A percentile compares a stretch with the other conserved stretches of the same genome.
phyloP scores from a whole-genome alignment of 2,113 vertebrate species.

The Corythaeola cristata region DNA sequence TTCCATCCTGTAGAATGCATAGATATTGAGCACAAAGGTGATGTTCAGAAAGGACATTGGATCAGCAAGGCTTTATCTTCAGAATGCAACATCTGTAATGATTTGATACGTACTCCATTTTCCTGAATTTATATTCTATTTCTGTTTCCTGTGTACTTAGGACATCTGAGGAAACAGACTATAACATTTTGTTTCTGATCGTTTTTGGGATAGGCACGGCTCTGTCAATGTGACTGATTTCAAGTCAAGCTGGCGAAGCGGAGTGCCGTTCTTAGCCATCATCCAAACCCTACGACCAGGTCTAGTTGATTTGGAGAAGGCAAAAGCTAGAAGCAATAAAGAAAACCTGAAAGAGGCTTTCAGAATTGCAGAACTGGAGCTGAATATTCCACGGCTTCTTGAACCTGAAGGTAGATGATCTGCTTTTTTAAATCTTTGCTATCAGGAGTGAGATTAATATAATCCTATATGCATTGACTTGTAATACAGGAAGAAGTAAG shows the following conservation, averaged over 20 bases:
- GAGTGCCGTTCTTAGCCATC: constrained; percentile 89
- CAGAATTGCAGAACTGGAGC: constrained; percentile 83
- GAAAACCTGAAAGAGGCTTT: constrained; percentile 95
- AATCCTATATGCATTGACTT: not conserved
- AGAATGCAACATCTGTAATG: not conserved
- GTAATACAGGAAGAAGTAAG: not conserved
- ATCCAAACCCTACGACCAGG: constrained; percentile 85
- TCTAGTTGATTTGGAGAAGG: constrained; percentile 83
- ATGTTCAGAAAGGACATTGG: not conserved
- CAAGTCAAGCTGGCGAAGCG: constrained; percentile 91
- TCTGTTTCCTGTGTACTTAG: not conserved
- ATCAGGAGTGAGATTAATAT: not conserved
- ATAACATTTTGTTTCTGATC: not conserved
- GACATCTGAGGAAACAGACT: not conserved
- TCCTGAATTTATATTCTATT: not conserved
- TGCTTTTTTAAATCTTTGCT: not conserved
- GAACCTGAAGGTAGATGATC: constrained; percentile 85
- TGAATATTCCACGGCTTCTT: constrained; percentile 88
- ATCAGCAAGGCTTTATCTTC: not conserved
- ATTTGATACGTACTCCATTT: not conserved
- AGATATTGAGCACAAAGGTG: not conserved
- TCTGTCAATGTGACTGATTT: constrained; percentile 89
- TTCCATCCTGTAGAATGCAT: not conserved
- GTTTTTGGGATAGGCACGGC: constrained; percentile 72
- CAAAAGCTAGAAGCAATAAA: constrained; percentile 82